phyloP scores from a whole-genome alignment of 2,113 vertebrate species.

The Campylorhamphus procurvoides region DNA sequence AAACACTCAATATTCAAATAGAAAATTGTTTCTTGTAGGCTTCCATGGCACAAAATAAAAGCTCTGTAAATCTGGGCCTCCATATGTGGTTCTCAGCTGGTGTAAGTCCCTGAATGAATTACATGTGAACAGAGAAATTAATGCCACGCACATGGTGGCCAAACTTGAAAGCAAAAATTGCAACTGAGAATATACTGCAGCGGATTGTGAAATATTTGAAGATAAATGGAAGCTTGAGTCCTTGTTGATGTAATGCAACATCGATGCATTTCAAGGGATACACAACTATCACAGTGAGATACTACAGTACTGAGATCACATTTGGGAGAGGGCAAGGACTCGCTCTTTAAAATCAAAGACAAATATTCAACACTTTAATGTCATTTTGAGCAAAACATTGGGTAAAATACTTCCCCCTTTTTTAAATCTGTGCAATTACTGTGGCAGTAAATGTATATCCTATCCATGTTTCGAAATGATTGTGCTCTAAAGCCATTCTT shows the following conservation, averaged over 20 bases:
- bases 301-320: neutral
- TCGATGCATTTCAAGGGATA: constrained; percentile 35
- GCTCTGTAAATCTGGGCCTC: constrained; percentile 75
- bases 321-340: neutral
- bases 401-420: neutral
- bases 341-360: constrained; percentile 10
- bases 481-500: neutral
- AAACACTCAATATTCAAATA: constrained; percentile 76
- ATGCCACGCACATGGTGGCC: constrained; percentile 74
- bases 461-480: neutral
- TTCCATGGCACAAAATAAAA: constrained; percentile 78
- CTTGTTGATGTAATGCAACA: constrained; percentile 58
- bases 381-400: neutral
- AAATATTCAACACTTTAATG: neutral
- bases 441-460: constrained; percentile 1
- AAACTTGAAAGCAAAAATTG: constrained; percentile 78
- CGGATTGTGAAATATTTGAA: constrained; percentile 70
- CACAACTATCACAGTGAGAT: neutral
- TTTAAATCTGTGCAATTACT: neutral
- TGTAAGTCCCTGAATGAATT: constrained; percentile 79
- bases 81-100: constrained; percentile 82
- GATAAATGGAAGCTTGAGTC: constrained; percentile 60
- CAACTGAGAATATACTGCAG: constrained; percentile 64
- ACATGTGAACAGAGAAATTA: constrained; percentile 76
- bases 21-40: constrained; percentile 75